Evolutionary conservation across 2,113 vertebrate species (phyloP).

Genomic region (Tragelaphus strepsiceros): DNA sequence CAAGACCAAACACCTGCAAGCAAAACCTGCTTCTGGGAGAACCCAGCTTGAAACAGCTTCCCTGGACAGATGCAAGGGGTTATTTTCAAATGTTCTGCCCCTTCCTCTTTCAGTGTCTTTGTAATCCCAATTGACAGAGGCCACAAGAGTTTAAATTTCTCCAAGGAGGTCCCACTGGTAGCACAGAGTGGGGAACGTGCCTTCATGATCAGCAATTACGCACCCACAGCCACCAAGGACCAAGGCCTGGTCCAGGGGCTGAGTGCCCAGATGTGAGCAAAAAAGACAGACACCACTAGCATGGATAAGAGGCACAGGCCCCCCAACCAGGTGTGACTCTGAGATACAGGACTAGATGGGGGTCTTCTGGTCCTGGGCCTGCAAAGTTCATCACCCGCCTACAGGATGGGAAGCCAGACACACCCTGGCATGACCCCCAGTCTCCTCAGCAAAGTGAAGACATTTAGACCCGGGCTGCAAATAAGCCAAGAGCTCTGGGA

Average conservation of each 20-base stretch:
- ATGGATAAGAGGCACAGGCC: neutral
- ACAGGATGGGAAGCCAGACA: neutral
- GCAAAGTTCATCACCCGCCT: rapidly evolving
- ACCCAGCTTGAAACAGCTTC: neutral
- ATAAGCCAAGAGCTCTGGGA: neutral
- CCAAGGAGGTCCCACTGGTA: neutral
- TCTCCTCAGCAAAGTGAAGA: neutral
- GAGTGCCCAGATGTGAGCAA: neutral
- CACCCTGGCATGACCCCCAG: neutral
- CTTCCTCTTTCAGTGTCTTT: neutral
- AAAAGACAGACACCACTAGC: neutral
- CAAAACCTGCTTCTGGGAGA: neutral
- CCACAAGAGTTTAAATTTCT: neutral
- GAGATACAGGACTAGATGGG: neutral
- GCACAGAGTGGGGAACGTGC: neutral
- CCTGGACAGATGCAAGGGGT: neutral
- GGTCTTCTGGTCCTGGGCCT: neutral
- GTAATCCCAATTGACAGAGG: neutral
- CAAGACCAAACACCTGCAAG: neutral
- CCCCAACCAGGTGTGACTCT: neutral
- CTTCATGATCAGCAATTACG: neutral
- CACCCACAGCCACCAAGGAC: neutral
- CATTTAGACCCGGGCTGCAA: neutral
- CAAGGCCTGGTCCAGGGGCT: neutral
- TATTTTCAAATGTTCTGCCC: neutral